Percentiles rank a stretch among this genome's conserved stretches.
Conservation (phyloP, 2,113 vertebrate genomes). For the Tamias sibiricus region DNA sequence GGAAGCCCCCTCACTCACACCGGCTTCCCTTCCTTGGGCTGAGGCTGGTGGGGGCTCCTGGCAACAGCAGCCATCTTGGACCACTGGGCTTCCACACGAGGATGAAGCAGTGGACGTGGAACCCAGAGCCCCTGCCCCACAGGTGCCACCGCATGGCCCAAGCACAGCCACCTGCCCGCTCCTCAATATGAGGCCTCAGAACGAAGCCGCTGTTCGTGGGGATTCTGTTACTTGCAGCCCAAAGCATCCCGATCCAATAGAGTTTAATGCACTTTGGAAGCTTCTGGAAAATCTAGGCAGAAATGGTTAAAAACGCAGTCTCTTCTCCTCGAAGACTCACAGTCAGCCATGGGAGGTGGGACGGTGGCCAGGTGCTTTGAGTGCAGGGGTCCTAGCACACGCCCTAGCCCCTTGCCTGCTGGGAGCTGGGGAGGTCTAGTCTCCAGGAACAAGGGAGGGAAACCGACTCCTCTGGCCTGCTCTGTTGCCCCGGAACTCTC, state of each 20-base stretch:
- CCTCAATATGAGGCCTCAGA: not conserved
- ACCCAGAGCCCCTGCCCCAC: not conserved
- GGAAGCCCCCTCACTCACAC: not conserved
- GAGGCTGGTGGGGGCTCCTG: not conserved
- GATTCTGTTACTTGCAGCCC: not conserved
- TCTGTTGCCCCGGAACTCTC: not conserved
- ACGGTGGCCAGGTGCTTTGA: not conserved
- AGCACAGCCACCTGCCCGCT: rapidly evolving
- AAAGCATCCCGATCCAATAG: not conserved
- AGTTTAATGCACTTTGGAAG: not conserved
- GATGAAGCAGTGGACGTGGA: not conserved
- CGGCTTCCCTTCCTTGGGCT: not conserved
- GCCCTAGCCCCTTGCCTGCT: not conserved
- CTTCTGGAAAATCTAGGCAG: not conserved
- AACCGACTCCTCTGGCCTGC: too few relatives aligned
- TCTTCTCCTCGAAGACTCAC: not conserved
- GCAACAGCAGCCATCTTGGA: not conserved
- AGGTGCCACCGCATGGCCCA: not conserved
- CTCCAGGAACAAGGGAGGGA: not conserved
- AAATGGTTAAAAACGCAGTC: not conserved
- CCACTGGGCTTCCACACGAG: not conserved
- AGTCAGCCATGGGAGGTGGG: too few relatives aligned
- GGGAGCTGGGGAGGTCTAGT: too few relatives aligned
- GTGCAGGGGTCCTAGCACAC: too few relatives aligned
- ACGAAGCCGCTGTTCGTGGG: too few relatives aligned